phyloP scores from a whole-genome alignment of 2,797 vertebrate genomes.

The Okamejei kenojei region DNA sequence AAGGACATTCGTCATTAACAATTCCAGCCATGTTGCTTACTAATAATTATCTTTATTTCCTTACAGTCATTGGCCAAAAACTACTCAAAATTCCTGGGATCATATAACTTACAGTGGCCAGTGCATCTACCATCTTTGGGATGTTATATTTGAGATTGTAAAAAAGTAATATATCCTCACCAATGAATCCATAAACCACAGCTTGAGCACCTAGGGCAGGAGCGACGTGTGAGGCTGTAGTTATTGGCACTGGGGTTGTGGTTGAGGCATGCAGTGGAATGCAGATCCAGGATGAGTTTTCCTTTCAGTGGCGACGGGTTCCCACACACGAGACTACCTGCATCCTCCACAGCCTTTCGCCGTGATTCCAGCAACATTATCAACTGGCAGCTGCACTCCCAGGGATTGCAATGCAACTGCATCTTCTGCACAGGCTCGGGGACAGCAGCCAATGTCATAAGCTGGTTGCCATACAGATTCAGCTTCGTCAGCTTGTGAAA shows the following conservation, averaged over 20 bases:
- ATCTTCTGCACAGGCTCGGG: conserved; percentile 33
- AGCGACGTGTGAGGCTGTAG: not conserved
- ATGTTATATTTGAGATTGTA: too few relatives aligned
- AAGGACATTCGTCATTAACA: too few relatives aligned
- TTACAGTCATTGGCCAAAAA: too few relatives aligned
- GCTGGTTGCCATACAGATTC: conserved; percentile 38
- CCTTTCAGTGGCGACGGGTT: conserved; percentile 31
- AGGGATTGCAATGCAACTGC: conserved; percentile 39
- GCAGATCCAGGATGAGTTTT: not conserved
- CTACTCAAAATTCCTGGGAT: too few relatives aligned
- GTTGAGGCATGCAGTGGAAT: not conserved
- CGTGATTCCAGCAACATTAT: not conserved
- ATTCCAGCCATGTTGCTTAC: too few relatives aligned
- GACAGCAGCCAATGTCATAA: conserved; percentile 29
- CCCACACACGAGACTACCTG: conserved; percentile 16
- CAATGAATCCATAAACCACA: conserved; percentile 41
- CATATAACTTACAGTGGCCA: too few relatives aligned
- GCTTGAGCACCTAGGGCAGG: not conserved
- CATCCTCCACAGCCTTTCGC: conserved; percentile 31
- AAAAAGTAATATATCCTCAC: conserved; percentile 36
- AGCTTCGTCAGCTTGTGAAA: conserved; percentile 37
- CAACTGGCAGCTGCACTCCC: conserved; percentile 41
- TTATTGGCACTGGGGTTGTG: too few relatives aligned
- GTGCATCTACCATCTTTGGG: too few relatives aligned
- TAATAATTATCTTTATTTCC: too few relatives aligned